Evolutionary conservation across 2,888 invertebrate species (phyloP), one percentile per base, ranked within the genome.

Genomic region (Rotaria magnacalcarata): DNA sequence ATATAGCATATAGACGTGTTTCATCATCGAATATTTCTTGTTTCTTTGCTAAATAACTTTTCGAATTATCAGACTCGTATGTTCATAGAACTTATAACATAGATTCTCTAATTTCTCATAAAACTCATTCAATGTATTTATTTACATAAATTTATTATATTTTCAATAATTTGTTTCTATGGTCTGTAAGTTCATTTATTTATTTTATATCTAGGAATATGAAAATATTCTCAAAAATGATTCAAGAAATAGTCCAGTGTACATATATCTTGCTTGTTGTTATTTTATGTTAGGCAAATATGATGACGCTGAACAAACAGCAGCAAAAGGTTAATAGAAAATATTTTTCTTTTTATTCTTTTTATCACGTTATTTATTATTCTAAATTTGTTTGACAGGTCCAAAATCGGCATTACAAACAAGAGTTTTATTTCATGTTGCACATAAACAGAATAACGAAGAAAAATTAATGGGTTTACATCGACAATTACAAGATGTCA

Each of bases 281-380:
- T 95, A 95, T 91, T 98, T 98, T 91, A 97, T 96, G 90, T 92
- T 98, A 89, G 96, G 96, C 91, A 93, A 94, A 93, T 94, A 94
- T 89, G 92, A 93, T 43, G 94, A 95, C 89, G 91, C 92, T 27
- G 93, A 94, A 41, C 94, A 94, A 87, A 93, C 90, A 56, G 91
- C 90, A n/a, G 89, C 90, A 58, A 92, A 91, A 90, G 91, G 92
- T 91, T 85, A 27, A 41, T 74, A 34, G 6, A 41, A 84, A 86
- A 52, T 54, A 60, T 5, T 50, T 50, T 47, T 14, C 14, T 50
- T 47, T 34, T 43, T 21, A 52, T 84, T 85, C n/a, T 67, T 50
- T 41, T 60, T 67, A 60, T 34, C 34, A 80, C 5, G 41, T 27
- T 54, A 41, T 52, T 80, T 84, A 47, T 84, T 86, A 75, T 84